Conservation (phyloP, 2,113 vertebrate species). For the Pogonocichla stellata region DNA sequence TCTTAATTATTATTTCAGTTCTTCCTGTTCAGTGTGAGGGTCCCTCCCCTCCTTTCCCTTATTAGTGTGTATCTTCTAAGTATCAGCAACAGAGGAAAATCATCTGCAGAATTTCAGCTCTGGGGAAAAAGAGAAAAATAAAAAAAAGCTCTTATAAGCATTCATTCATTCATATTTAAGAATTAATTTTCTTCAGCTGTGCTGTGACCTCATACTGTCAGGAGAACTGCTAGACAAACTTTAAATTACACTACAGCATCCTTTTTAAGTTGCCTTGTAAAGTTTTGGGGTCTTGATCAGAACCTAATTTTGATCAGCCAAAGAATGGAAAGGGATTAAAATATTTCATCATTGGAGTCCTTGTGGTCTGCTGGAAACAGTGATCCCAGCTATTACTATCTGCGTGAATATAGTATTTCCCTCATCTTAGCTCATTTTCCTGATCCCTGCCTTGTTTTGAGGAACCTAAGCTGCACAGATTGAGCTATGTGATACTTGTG, state of each 20-base stretch:
- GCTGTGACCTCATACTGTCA: neutral
- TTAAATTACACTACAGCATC: neutral
- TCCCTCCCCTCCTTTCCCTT: neutral
- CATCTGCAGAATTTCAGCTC: neutral
- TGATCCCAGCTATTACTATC: neutral
- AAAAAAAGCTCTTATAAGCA: neutral
- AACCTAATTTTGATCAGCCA: neutral
- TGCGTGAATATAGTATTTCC: neutral
- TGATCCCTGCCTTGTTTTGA: neutral
- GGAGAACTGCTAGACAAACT: neutral
- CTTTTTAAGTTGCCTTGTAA: neutral
- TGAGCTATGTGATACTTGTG: neutral
- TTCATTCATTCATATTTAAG: neutral
- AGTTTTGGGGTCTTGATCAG: neutral
- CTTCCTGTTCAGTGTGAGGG: neutral
- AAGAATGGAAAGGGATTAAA: slow-evolving; percentile 5
- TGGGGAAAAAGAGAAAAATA: neutral
- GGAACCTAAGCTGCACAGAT: neutral
- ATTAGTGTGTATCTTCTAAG: neutral
- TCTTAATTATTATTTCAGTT: neutral
- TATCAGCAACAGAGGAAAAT: neutral
- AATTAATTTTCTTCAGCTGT: slow-evolving; percentile 10
- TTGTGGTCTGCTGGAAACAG: neutral
- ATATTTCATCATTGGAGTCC: neutral
- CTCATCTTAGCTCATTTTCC: neutral